Base-by-base conservation (phyloP, 2,113 vertebrate species). In the Oncorhynchus clarkii region DNA sequence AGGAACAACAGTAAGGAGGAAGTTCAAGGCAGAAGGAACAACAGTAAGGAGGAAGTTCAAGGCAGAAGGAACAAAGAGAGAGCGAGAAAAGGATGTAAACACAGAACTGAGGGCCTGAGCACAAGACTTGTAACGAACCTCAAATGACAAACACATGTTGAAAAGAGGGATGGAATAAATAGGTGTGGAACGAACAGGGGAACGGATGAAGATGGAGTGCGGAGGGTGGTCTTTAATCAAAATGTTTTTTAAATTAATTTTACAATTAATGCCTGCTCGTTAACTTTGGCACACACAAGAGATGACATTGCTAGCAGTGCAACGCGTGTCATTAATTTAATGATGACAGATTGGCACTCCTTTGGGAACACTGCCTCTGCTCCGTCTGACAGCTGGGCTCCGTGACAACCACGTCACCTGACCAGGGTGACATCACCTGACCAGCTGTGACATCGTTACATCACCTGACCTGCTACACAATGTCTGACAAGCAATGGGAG, bases 171-270 rank as follows among this genome's bases (percentile, higher is more conserved):
- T 69, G 78, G 4, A 73, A 80, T 29, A 74, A 68, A 29, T 51
- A 31, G 76, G n/a, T 1, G 8, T 0, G 39, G 45, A 77, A 69
- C 18, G 54, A 73, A 82, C 67, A 78, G 74, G 18, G 71, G 60
- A 84, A 72, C 76, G 11, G 90, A 91, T 85, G 85, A 89, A 87
- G 89, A 91, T 71, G 77, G 80, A 88, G 84, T 79, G 80, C 78
- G 80, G 79, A 80, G 78, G 80, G 78, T 89, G 86, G 84, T 90
- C 93, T 91, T 93, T 93, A 92, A 93, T 92, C 90, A 92, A 91
- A 92, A 92, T 89, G 83, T 90, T 92, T 93, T 92, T 89, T 78
- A 45, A 91, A 92, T 93, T 91, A 91, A 92, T 93, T 91, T 89
- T 86, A 91, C 89, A 92, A 94, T 92, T 90, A 94, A 86, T 80